phyloP scores from a whole-genome alignment of 2,888 invertebrate species.

The Vanessa cardui region DNA sequence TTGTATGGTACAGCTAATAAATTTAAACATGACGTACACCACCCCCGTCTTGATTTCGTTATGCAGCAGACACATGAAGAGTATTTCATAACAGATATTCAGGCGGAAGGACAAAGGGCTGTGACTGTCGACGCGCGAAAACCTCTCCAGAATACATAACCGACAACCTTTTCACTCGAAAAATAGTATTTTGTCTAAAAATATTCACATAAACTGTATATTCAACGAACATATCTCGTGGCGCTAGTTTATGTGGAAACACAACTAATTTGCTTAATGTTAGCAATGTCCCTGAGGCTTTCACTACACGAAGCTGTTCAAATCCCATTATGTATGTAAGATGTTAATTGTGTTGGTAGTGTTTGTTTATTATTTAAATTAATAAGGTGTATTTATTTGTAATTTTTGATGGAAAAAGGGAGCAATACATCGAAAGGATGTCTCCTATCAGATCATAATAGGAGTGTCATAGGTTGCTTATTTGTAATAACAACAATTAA shows the following conservation, averaged over 20 bases:
- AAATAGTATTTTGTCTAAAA: conserved; percentile 17
- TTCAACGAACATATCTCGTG: not conserved
- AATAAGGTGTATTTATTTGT: too few species aligned
- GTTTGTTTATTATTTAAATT: too few species aligned
- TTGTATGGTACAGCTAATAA: not conserved
- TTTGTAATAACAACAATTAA: too few species aligned
- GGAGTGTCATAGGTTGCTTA: too few species aligned
- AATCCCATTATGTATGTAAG: too few species aligned
- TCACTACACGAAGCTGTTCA: too few species aligned
- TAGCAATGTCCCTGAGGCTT: too few species aligned
- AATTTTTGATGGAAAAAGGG: too few species aligned
- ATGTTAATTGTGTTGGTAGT: too few species aligned
- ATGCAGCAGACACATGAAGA: not conserved
- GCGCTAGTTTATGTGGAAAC: not conserved
- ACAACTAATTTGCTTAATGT: not conserved
- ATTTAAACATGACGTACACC: not conserved
- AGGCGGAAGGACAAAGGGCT: conserved; percentile 11
- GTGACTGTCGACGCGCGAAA: conserved; percentile 17
- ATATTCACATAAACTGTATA: not conserved
- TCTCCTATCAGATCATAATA: too few species aligned
- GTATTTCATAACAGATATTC: conserved; percentile 11
- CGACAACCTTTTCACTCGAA: conserved; percentile 8
- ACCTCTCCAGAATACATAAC: conserved; percentile 16
- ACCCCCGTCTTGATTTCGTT: not conserved
- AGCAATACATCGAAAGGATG: too few species aligned